Evolutionary conservation across 2,888 invertebrate genomes (phyloP).

Genomic region (Plagiodera versicolora): DNA sequence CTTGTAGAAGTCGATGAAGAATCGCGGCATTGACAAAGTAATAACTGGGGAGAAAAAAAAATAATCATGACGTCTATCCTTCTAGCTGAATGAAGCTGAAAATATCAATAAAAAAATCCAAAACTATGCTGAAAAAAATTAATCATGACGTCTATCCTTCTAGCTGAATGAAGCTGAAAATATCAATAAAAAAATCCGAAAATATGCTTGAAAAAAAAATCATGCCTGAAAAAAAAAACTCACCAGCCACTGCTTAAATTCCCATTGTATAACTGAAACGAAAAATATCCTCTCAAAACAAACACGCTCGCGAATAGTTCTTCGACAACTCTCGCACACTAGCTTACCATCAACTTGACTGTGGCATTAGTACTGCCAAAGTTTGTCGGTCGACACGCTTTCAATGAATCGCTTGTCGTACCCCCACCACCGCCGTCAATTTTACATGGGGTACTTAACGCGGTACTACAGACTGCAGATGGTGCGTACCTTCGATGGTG

Average conservation of each 20-base stretch:
- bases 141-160: too few species aligned
- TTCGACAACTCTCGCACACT: not conserved
- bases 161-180: too few species aligned
- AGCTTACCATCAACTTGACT: not conserved
- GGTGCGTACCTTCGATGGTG: constrained; percentile 19
- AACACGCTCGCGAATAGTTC: not conserved
- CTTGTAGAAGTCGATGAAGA: too few species aligned
- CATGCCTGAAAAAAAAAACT: not conserved
- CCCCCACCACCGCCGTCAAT: constrained; percentile 30
- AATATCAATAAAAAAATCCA: too few species aligned
- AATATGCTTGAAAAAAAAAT: not conserved
- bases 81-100: too few species aligned
- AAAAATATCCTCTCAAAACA: not conserved
- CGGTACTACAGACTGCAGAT: constrained; percentile 7
- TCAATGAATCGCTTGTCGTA: constrained; percentile 39
- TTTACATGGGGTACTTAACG: constrained; percentile 26
- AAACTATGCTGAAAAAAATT: too few species aligned
- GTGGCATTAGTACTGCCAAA: constrained; percentile 28
- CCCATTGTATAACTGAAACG: not conserved
- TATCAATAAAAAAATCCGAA: too few species aligned
- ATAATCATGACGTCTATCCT: too few species aligned
- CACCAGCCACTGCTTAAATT: too few species aligned
- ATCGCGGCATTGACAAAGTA: too few species aligned
- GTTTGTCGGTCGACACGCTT: constrained; percentile 39
- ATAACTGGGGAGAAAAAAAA: too few species aligned